phyloP scores from a whole-genome alignment of 2,797 vertebrate species.

The Muraenolepis orangiensis region DNA sequence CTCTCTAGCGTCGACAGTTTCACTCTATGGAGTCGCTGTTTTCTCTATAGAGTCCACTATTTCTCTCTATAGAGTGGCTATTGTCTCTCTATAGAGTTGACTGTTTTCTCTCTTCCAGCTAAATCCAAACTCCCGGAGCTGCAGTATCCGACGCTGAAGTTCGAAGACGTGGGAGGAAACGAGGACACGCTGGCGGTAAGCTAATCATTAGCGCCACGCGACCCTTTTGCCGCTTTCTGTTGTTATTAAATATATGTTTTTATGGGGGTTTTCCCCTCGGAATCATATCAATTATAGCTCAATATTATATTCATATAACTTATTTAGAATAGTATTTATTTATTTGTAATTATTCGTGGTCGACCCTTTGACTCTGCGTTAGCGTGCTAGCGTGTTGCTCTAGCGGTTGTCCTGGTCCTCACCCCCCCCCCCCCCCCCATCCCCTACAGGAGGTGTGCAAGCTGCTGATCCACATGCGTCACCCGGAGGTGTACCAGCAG shows the following conservation, averaged over 20 bases:
- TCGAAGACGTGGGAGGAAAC: conserved; percentile 91
- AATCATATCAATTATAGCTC: neutral
- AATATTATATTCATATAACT: neutral
- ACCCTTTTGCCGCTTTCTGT: neutral
- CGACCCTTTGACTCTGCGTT: neutral
- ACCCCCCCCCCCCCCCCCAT: neutral
- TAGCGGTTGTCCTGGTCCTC: neutral
- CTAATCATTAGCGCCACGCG: neutral
- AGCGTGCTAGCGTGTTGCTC: neutral
- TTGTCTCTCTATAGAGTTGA: no score
- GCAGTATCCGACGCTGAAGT: conserved; percentile 78
- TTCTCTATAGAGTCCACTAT: no score
- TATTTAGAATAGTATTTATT: neutral
- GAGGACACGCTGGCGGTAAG: conserved; percentile 84
- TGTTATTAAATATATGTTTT: neutral
- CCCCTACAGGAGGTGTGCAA: conserved; percentile 86
- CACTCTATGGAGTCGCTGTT: no score
- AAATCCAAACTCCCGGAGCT: conserved; percentile 73
- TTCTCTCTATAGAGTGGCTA: no score
- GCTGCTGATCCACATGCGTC: conserved; percentile 88
- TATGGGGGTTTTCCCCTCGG: neutral
- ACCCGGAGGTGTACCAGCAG: conserved; percentile 89
- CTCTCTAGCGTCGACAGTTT: no score
- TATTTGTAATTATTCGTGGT: no score
- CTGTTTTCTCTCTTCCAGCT: conserved; percentile 50